Conservation (phyloP, 2,797 vertebrate genomes). For the Sebastes diaconus region DNA sequence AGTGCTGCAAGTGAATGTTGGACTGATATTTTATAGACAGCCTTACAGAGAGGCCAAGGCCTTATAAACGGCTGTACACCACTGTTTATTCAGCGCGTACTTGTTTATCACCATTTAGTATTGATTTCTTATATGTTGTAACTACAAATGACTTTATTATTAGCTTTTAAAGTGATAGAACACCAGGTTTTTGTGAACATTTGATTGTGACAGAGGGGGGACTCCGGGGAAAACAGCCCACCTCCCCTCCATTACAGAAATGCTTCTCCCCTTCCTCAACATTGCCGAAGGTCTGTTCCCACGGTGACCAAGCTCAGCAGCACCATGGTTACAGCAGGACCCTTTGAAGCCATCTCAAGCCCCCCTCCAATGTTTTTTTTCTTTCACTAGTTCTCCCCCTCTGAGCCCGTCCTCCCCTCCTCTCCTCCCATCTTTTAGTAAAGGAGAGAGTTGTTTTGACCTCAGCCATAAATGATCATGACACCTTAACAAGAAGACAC, state of each 20-base stretch:
- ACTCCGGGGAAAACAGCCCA: background rate
- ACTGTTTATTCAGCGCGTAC: background rate
- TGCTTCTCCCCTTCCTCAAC: constrained; percentile 27
- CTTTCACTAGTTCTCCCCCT: background rate
- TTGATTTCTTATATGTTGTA: background rate
- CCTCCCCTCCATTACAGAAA: constrained; percentile 23
- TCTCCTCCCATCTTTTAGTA: constrained; percentile 26
- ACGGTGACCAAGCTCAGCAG: constrained; percentile 67
- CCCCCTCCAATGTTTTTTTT: constrained; percentile 22
- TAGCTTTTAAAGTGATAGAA: background rate
- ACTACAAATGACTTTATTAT: background rate
- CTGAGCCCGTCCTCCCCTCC: constrained; percentile 9
- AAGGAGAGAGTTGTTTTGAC: constrained; percentile 58
- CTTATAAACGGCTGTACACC: background rate
- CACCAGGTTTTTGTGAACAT: background rate
- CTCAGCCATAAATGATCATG: constrained; percentile 52
- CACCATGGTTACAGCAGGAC: constrained; percentile 71
- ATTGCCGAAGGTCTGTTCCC: constrained; percentile 68
- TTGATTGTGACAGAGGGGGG: background rate
- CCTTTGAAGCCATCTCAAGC: constrained; percentile 61
- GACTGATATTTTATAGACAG: background rate
- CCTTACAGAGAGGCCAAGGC: background rate
- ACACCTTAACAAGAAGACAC: constrained; percentile 49
- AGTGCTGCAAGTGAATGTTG: background rate
- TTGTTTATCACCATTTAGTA: background rate